Base-by-base conservation (phyloP, 2,888 invertebrate species). In the Gastracanthus pulcherrimus region DNA sequence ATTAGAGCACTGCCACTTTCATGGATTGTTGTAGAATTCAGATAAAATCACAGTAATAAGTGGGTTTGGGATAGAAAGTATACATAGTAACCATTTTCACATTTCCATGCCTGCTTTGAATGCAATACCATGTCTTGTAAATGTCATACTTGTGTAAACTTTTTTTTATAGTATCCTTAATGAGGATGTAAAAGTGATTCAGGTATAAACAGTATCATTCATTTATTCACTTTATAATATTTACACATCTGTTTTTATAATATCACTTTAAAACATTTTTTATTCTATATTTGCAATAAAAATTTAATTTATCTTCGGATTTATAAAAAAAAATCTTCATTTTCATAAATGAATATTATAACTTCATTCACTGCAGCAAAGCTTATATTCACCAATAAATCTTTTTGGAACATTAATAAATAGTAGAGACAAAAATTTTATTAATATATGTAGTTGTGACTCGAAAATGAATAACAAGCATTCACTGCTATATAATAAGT, bases 1-100 rank as follows among this genome's bases (percentile, higher is more conserved):
- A 78, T 82, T 29, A 81, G 76, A 77, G 84, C 84, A 85, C 85
- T 80, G 80, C 67, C 80, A 38, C n/a, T 13, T 55, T 48, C 19
- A 41, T 78, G 71, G n/a, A n/a, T n/a, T n/a, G 62, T 55, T 55
- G 55, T 26, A 23, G 23, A 55, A 55, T 62, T 64, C n/a, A 9
- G 36, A 51, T 51, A 7, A 19, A 23, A 70, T 48, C 51, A 51
- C 48, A 19, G n/a, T 64, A 64, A 74, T n/a, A 13, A 13, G 66
- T 81, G 76, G 69, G 76, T 67, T 71, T 51, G 38, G 64, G 51
- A 38, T 55, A 41, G 16, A 26, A 13, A 19, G 16, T 41, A 66
- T 31, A 13, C 11, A 13, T 70, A 9, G 36, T 62, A 19, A 34
- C n/a, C 45, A 71, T 23, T 76, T 64, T 9, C 6, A 55, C 34